Evolutionary conservation across 1,140 invertebrate species (phyloP), one percentile per base, ranked within the genome.

Genomic region (Eulimnadia texana): DNA sequence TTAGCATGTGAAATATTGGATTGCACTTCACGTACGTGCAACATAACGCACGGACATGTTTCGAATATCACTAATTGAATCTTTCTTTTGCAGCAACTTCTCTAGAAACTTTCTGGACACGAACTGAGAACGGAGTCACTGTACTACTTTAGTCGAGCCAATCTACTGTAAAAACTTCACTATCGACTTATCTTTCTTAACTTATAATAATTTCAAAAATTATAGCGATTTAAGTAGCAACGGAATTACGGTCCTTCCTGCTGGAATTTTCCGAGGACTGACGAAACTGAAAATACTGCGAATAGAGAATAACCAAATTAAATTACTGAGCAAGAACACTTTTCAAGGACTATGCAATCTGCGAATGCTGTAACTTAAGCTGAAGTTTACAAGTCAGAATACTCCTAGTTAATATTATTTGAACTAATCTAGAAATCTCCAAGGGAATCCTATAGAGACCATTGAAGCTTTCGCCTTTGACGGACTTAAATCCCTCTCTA

Each of bases 271-370:
- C 62, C 63, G 64, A 2, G 64, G 65, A 11, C 66, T 75, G 9
- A 72, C 71, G 70, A 65, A 68, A 33, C 66, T 75, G 1, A 63
- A 64, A 50, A 67, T 70, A 10, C 63, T 75, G n/a, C 69, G 74
- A 66, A 64, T 75, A 11, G 67, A 68, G 33, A 64, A 73, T 50
- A 76, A 76, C 61, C 9, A 57, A 3, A 68, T 76, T 16, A 64
- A 64, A 1, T 25, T 52, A 13, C 59, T 76, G 3, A 29, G 65
- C 47, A 67, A 69, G 52, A 60, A 68, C 49, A 65, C 23, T 10
- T 63, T 63, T 33, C 10, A 50, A 3, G 62, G 62, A 6, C 3
- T 63, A 10, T 16, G 62, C 23, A 50, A 52, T 62, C 47, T 63
- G 13, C 62, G 24, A 22, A 49, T 50, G 3, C 23, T 63, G 62